These are phyloP conservation scores for Palaemon carinicauda DNA, from an alignment of 1,140 invertebrate genomes.

Conservation along the genomic window DNA sequence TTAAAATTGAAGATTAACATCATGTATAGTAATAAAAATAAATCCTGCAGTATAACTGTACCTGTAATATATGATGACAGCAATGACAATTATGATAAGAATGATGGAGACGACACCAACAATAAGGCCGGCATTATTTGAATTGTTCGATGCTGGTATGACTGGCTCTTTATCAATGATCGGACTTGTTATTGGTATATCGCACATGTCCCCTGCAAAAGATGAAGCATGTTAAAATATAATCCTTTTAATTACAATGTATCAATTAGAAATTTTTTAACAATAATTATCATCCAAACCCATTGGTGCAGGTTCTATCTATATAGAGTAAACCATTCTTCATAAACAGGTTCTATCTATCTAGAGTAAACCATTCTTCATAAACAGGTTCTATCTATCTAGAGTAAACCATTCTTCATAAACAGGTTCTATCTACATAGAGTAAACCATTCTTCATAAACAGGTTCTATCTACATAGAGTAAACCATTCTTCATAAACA, in stretches of 20 bases:
- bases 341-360: too few species aligned
- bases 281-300: neutral
- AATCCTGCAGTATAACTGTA: neutral
- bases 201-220: constrained; percentile 67
- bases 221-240: constrained; percentile 13
- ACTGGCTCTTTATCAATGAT: constrained; percentile 63
- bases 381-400: too few species aligned
- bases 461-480: too few species aligned
- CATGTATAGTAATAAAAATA: too few species aligned
- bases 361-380: too few species aligned
- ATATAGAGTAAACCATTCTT: too few species aligned
- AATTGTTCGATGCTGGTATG: constrained; percentile 28
- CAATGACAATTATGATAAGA: constrained; percentile 72
- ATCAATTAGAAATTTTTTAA: too few species aligned
- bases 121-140: constrained; percentile 61
- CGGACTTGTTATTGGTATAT: constrained; percentile 64
- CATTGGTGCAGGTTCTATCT: neutral
- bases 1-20: too few species aligned
- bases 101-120: constrained; percentile 71
- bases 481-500: too few species aligned
- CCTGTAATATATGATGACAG: constrained; percentile 78
- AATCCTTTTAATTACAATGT: neutral
- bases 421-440: too few species aligned
- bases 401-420: too few species aligned
- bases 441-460: too few species aligned